Conservation (phyloP, 2,113 vertebrate genomes). For the Microcebus tavaratra region DNA sequence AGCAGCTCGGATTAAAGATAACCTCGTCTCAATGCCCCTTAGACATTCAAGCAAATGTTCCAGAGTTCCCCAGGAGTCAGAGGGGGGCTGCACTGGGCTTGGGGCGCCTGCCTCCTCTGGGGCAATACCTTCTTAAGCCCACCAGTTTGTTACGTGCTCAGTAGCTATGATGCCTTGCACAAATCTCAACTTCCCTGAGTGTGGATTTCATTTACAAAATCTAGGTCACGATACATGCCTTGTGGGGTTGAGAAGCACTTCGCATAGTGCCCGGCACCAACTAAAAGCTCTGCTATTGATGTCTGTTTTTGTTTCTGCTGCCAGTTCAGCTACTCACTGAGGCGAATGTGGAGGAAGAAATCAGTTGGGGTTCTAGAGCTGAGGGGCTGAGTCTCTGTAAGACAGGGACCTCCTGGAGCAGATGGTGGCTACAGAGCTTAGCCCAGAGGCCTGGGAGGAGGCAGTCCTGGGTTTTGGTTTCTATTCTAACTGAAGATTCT, state of each 20-base stretch:
- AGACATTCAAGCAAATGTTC: background rate
- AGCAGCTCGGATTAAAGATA: background rate
- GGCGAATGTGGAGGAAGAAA: background rate
- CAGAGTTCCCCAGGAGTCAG: background rate
- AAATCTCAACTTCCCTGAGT: background rate
- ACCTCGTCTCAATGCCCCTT: background rate
- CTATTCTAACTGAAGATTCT: background rate
- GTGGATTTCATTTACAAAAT: background rate
- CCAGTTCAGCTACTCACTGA: background rate
- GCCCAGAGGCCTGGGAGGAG: background rate
- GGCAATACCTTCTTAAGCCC: background rate
- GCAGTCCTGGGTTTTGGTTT: background rate
- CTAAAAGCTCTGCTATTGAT: background rate
- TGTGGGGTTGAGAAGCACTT: background rate
- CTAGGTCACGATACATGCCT: background rate
- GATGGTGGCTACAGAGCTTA: background rate
- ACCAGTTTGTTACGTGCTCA: background rate
- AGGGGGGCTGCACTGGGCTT: too few relatives aligned
- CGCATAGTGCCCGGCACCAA: rapidly evolving
- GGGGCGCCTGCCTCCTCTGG: background rate
- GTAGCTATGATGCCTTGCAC: background rate
- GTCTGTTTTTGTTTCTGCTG: background rate
- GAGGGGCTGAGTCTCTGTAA: background rate
- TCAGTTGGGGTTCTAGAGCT: background rate
- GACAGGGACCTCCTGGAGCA: background rate